A percentile compares a stretch with the other conserved stretches of the same genome.
These are phyloP conservation scores for Toxonevra muliebris DNA, from an alignment of 2,888 invertebrate genomes.

Conservation along the genomic window DNA sequence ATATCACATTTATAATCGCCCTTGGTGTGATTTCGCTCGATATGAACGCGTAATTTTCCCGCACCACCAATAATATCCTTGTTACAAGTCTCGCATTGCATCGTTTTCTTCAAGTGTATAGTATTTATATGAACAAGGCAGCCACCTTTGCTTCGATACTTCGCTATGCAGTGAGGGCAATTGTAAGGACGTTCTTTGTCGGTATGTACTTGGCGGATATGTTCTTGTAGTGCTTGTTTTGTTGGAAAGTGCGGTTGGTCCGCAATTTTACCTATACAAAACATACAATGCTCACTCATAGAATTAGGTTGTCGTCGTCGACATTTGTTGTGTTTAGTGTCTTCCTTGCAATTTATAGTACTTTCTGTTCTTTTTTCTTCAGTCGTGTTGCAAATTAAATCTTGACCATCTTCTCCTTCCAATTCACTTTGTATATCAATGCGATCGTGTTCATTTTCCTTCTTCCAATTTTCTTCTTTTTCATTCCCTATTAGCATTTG, in stretches of 20 bases:
- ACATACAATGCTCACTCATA: conserved; percentile 8
- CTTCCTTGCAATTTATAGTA: too few species aligned
- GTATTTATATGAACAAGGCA: conserved; percentile 24
- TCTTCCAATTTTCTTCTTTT: too few species aligned
- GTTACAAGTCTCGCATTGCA: conserved; percentile 13
- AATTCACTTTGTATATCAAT: too few species aligned
- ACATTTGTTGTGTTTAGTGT: too few species aligned
- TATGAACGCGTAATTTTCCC: conserved; percentile 24
- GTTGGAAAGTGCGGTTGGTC: conserved; percentile 17
- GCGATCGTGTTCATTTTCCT: too few species aligned
- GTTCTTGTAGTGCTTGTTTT: conserved; percentile 1
- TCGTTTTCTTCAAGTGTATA: conserved; percentile 17
- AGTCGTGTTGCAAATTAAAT: too few species aligned
- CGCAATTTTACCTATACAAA: conserved; percentile 12
- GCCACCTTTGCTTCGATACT: conserved; percentile 20
- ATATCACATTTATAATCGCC: conserved; percentile 26
- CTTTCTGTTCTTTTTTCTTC: too few species aligned
- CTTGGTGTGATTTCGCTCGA: conserved; percentile 23
- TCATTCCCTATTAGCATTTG: too few species aligned
- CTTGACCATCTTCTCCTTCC: too few species aligned
- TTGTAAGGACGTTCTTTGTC: conserved; percentile 25
- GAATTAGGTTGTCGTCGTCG: neutral
- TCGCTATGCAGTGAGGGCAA: conserved; percentile 16
- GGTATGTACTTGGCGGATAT: conserved; percentile 13
- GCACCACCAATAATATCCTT: conserved; percentile 19